Evolutionary conservation across 2,113 vertebrate genomes (phyloP).

Genomic region (Mobula birostris): DNA sequence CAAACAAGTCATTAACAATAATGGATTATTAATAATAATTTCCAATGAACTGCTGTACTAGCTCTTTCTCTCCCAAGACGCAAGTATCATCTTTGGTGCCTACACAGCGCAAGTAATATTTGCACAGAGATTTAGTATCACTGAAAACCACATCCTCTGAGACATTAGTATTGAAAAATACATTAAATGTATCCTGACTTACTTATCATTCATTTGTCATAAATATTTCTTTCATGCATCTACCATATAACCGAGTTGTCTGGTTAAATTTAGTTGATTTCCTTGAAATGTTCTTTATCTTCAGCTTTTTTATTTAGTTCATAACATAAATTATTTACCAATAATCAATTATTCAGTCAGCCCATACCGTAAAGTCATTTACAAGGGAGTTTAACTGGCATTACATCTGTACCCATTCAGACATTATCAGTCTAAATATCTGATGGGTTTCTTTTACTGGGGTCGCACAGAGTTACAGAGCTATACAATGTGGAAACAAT

Average conservation of each 20-base stretch:
- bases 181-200: background rate
- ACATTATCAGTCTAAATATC: background rate
- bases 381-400: background rate
- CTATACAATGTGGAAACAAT: no score
- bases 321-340: background rate
- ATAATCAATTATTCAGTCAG: background rate
- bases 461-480: no score
- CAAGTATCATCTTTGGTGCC: background rate
- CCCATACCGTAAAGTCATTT: background rate
- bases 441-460: background rate
- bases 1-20: background rate
- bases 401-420: background rate
- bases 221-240: background rate
- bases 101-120: background rate
- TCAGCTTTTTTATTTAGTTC: background rate
- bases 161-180: background rate
- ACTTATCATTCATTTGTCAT: background rate
- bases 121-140: background rate
- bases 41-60: background rate
- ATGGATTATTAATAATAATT: conserved; percentile 19
- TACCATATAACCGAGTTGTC: background rate
- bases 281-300: background rate
- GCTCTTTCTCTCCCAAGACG: background rate
- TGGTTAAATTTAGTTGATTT: background rate
- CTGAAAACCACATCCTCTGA: background rate